Base-by-base conservation (phyloP, 1,140 invertebrate species). In the Dreissena rostriformis region DNA sequence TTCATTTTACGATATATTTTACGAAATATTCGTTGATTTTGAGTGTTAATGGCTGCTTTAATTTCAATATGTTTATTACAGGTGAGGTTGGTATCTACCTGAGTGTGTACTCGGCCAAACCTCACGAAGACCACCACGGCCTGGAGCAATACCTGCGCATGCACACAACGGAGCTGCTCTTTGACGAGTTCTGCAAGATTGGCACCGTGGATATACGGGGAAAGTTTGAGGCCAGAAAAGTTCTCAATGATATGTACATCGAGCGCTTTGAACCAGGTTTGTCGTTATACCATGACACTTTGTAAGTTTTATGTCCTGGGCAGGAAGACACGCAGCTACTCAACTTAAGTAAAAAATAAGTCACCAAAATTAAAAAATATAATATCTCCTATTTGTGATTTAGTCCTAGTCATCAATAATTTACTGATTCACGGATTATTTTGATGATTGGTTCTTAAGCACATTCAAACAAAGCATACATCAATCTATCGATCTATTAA, bases 11-110 rank as follows among this genome's bases (percentile, higher is more conserved):
- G n/a, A n/a, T n/a, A n/a, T n/a, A n/a, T n/a, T n/a, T n/a, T n/a
- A n/a, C n/a, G n/a, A n/a, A n/a, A n/a, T n/a, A n/a, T n/a, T n/a
- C n/a, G n/a, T n/a, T n/a, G n/a, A n/a, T n/a, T n/a, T n/a, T n/a
- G n/a, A n/a, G n/a, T n/a, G n/a, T n/a, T n/a, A n/a, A n/a, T n/a
- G n/a, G n/a, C n/a, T n/a, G n/a, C 39, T 39, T 39, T 39, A 39
- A 39, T 39, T 2, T 39, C 39, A 39, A 39, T 39, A 39, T 8
- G 39, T 39, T 19, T 76, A 24, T 84, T 86, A 2, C 78, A 90
- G 88, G 87, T n/a, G 86, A 88, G 55, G 68, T 87, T n/a, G 88
- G 88, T 11, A 74, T 90, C 26, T 90, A 88, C 57, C 39, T 90
- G n/a, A 81, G 86, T 11, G 82, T 86, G 29, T 86, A 87, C 68